phyloP scores from a whole-genome alignment of 2,888 invertebrate species.

The Anorthoa munda region DNA sequence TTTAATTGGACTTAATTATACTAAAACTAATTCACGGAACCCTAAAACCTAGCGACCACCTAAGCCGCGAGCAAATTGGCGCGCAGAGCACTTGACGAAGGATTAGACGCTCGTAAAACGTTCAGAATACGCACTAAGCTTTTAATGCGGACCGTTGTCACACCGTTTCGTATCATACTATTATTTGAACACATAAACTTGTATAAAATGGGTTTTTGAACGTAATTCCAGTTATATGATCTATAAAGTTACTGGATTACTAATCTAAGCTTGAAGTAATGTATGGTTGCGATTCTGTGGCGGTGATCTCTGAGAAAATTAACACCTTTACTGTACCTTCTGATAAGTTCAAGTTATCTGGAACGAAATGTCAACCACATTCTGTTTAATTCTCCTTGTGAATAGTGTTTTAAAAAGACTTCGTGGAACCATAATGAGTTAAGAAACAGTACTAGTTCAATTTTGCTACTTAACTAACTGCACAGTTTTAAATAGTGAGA shows the following conservation, averaged over 20 bases:
- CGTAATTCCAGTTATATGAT: conserved; percentile 15
- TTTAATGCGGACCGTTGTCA: conserved; percentile 70
- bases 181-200: conserved; percentile 47
- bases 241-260: conserved; percentile 33
- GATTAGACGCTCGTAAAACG: conserved; percentile 82
- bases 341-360: neutral
- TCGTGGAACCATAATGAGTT: no score
- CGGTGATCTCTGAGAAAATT: neutral
- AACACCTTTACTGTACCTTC: neutral
- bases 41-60: conserved; percentile 60
- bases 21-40: conserved; percentile 26
- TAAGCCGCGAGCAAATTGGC: conserved; percentile 57
- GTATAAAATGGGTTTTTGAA: conserved; percentile 40
- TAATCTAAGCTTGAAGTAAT: conserved; percentile 1
- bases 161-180: conserved; percentile 70
- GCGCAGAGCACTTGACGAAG: conserved; percentile 60
- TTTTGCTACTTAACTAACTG: no score
- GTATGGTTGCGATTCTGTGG: neutral
- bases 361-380: no score
- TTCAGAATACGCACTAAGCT: conserved; percentile 68
- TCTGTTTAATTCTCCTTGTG: no score
- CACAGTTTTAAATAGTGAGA: no score
- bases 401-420: no score
- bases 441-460: no score
- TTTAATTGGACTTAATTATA: neutral